Percentiles rank a stretch among this genome's conserved stretches.
These are phyloP conservation scores for Tamandua tetradactyla DNA, from an alignment of 2,797 vertebrate species.

Conservation along the genomic window DNA sequence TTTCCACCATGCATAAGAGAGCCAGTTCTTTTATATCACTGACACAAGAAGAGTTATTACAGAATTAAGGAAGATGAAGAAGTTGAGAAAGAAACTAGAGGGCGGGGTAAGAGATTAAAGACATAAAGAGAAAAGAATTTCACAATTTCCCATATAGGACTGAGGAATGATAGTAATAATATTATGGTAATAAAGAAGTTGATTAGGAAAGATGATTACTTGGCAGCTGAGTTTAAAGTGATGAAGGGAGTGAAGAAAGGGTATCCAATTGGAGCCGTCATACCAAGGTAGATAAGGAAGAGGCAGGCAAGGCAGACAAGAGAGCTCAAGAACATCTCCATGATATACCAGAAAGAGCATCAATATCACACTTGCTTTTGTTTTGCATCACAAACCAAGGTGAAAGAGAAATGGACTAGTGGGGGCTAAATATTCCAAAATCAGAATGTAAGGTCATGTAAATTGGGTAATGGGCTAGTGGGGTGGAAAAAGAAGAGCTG, in stretches of 20 bases:
- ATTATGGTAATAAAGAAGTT: neutral
- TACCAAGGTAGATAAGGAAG: neutral
- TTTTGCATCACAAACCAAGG: neutral
- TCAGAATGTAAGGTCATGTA: neutral
- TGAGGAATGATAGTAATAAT: neutral
- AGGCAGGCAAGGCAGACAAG: neutral
- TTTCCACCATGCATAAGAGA: neutral
- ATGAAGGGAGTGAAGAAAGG: neutral
- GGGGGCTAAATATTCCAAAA: neutral
- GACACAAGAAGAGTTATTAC: neutral
- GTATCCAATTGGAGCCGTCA: rapidly evolving
- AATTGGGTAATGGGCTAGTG: neutral
- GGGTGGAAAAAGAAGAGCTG: neutral
- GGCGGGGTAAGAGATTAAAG: neutral
- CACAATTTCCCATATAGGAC: neutral
- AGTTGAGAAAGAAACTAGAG: neutral
- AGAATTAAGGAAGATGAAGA: neutral
- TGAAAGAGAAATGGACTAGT: neutral
- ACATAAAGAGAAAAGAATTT: neutral
- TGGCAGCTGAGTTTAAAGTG: neutral
- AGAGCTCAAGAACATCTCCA: neutral
- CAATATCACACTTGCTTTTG: neutral
- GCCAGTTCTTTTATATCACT: neutral
- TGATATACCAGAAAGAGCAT: neutral
- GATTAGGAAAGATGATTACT: neutral